Conservation (phyloP, 2,797 vertebrate species). For the Enteromius radiatus region DNA sequence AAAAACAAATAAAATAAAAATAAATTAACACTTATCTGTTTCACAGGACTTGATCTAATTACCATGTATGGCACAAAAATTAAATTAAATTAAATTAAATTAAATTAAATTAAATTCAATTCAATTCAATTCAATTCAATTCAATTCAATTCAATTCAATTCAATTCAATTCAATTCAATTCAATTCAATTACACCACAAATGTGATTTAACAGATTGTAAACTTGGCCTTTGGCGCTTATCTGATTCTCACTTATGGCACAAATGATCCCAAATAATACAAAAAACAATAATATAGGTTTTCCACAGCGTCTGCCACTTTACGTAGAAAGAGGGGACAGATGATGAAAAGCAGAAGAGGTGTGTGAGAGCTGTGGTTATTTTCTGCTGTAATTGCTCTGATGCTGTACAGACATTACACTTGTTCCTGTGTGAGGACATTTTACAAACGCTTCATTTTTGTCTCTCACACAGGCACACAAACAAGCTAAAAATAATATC, state of each 20-base stretch:
- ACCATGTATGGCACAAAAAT: not conserved
- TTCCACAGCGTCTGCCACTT: not conserved
- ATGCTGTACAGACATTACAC: constrained; percentile 12
- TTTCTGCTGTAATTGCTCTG: not conserved
- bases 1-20: too few species aligned
- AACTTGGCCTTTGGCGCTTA: not conserved
- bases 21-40: too few species aligned
- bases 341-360: not conserved
- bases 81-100: too few species aligned
- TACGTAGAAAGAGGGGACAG: not conserved
- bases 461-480: not conserved
- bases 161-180: too few species aligned
- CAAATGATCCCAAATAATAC: not conserved
- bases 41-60: not conserved
- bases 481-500: constrained; percentile 77
- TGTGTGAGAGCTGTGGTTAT: not conserved
- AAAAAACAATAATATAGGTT: not conserved
- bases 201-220: not conserved
- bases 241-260: too few species aligned
- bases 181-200: too few species aligned
- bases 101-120: too few species aligned
- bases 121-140: too few species aligned
- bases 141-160: too few species aligned
- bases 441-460: too few species aligned
- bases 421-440: too few species aligned